phyloP scores from a whole-genome alignment of 1,140 invertebrate species.

The Trypoxylus dichotomus region DNA sequence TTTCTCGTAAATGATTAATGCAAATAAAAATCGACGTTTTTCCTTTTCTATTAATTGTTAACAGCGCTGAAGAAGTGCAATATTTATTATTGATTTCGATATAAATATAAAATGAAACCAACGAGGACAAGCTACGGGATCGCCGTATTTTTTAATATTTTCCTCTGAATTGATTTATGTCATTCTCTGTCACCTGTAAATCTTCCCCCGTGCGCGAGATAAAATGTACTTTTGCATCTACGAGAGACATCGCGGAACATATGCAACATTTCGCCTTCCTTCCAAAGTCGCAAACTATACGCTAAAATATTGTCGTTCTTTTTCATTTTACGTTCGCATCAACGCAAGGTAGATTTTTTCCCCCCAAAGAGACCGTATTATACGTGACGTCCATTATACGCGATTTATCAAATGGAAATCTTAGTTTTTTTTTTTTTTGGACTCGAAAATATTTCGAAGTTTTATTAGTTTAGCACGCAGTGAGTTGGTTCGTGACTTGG shows the following conservation, averaged over 20 bases:
- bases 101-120: no score
- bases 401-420: no score
- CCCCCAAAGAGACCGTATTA: no score
- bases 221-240: not conserved
- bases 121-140: not conserved
- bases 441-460: no score
- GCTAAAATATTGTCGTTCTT: not conserved
- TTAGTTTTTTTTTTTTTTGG: no score
- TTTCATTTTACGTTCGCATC: not conserved
- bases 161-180: not conserved
- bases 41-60: not conserved
- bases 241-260: not conserved
- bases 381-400: no score
- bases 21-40: not conserved
- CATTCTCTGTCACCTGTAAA: not conserved
- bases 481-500: no score
- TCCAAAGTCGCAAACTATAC: not conserved
- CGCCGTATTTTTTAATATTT: not conserved
- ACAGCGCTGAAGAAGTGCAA: not conserved
- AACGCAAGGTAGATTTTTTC: no score
- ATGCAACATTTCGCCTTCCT: not conserved
- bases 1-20: not conserved
- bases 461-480: no score
- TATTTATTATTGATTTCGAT: no score
- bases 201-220: not conserved